Evolutionary conservation across 2,888 invertebrate genomes (phyloP).

Genomic region (Hypercompe scribonia): DNA sequence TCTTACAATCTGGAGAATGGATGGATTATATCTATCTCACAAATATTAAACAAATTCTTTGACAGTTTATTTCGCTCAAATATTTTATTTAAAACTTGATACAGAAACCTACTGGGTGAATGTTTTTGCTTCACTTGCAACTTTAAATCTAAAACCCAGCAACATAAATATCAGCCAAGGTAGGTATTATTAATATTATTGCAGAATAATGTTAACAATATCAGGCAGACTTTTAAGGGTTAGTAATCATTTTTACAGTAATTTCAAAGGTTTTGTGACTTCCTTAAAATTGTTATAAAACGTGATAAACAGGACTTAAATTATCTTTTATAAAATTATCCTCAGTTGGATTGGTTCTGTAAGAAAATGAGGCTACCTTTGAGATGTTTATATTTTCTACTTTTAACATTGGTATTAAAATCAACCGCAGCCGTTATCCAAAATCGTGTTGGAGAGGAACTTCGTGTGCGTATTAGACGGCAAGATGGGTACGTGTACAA

Average conservation of each 20-base stretch:
- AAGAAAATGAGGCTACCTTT: constrained; percentile 58
- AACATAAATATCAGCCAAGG: neutral
- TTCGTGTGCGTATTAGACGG: constrained; percentile 64
- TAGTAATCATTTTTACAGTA: constrained; percentile 67
- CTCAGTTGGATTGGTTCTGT: constrained; percentile 16
- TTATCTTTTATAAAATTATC: constrained; percentile 58
- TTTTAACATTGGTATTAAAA: constrained; percentile 49
- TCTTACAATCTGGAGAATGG: neutral
- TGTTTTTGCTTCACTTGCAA: neutral
- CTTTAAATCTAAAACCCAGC: neutral
- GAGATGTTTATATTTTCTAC: constrained; percentile 48
- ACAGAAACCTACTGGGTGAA: neutral
- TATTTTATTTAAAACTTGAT: too few relatives aligned
- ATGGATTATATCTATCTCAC: neutral
- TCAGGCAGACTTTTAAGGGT: constrained; percentile 51
- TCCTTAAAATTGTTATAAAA: constrained; percentile 73
- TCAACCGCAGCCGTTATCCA: constrained; percentile 30
- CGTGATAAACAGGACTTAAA: constrained; percentile 54
- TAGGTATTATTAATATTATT: neutral
- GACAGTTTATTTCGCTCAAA: too few relatives aligned
- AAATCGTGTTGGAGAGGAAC: constrained; percentile 14
- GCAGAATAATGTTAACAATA: neutral
- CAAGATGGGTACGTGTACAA: constrained; percentile 82
- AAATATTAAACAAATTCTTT: too few relatives aligned
- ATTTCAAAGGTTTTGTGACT: constrained; percentile 53